Base-by-base conservation (phyloP, 2,888 invertebrate genomes). In the Dynastes maya region DNA sequence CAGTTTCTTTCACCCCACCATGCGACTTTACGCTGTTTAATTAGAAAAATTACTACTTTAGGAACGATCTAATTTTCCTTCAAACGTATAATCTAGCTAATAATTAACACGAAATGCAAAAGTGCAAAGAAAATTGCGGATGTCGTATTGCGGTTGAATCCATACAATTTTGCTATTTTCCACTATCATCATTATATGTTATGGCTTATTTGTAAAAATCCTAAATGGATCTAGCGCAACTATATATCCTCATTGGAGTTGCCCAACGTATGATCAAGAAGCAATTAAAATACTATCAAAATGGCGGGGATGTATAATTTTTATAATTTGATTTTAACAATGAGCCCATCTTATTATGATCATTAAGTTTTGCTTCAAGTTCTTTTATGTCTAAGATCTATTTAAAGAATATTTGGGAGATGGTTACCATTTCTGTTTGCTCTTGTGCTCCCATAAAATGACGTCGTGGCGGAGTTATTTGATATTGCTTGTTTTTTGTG, bases 251-350 rank as follows among this genome's bases (percentile, higher is more conserved):
- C 29, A 32, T 27, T 29, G 11, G 27, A 2, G 13, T n/a, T n/a
- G 6, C 5, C 32, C 22, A 63, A 29, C 63, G 27, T 63, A 13
- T 63, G 8, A 63, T 63, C 29, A 55, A 27, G 29, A 63, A 63
- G 27, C 29, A 32, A 63, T 63, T 63, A 63, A 63, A 63, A 32
- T 27, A 32, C 27, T 13, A 63, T 63, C 9, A 63, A 55, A 29
- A 29, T 27, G 16, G 16, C 29, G 6, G 27, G 4, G 22, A 29
- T 11, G 13, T 63, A 13, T 63, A 63, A 63, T 63, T 63, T 63
- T 8, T 6, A 11, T 27, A 63, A 63, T 63, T 63, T 13, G 11
- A 29, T 22, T 4, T 2, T n/a, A 45, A 45, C 8, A 27, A 11
- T 32, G 8, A 11, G 32, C 29, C 63, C 27, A 11, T 27, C 27